Evolutionary conservation across 2,113 vertebrate species (phyloP).

Genomic region (Macaca nemestrina): DNA sequence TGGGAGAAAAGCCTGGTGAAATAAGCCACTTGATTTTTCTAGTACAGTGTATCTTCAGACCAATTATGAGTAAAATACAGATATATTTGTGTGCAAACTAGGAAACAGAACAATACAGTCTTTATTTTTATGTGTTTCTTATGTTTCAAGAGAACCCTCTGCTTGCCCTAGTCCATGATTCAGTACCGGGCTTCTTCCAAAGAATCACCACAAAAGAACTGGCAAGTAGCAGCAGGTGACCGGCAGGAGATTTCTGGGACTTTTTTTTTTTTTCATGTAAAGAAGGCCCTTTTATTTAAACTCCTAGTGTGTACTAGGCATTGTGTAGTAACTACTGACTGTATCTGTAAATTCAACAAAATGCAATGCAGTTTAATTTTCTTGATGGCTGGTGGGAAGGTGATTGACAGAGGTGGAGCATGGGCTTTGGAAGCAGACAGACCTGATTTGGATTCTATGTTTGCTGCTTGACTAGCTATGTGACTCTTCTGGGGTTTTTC

Average conservation of each 20-base stretch:
- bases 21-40: conserved; percentile 62
- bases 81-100: conserved; percentile 39
- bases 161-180: neutral
- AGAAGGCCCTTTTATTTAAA: neutral
- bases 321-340: neutral
- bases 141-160: neutral
- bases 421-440: neutral
- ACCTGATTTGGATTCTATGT: neutral
- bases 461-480: neutral
- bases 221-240: neutral
- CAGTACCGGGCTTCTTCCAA: neutral
- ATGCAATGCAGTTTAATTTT: neutral
- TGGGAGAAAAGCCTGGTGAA: conserved; percentile 49
- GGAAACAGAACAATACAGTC: neutral
- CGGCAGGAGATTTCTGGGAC: neutral
- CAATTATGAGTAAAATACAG: conserved; percentile 65
- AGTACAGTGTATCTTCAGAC: conserved; percentile 56
- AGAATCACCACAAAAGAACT: neutral
- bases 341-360: neutral
- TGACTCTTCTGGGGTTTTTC: neutral
- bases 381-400: neutral
- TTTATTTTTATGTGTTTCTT: conserved; percentile 28
- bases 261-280: neutral
- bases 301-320: neutral
- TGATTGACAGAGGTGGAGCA: neutral